phyloP scores from a whole-genome alignment of 2,113 vertebrate species.

The Bos taurus region ARS-UCD2.0 NC_037331.1:2264001-2264500 shows the following conservation, averaged over 20 bases:
- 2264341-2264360: neutral
- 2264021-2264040: no score
- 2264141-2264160: no score
- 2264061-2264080: no score
- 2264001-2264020: no score
- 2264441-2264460: no score
- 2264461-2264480: neutral
- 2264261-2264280: neutral
- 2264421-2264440: neutral
- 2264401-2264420: neutral
- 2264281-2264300: neutral
- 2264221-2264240: neutral
- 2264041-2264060: no score
- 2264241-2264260: constrained; percentile 48
- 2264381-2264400: neutral
- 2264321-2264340: neutral
- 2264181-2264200: no score
- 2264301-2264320: neutral
- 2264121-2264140: no score
- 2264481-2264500: neutral
- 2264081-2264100: no score
- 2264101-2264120: no score
- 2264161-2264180: no score
- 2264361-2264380: neutral
- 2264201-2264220: no score